Base-by-base conservation (phyloP, 2,113 vertebrate genomes). In the Symphodus melops region DNA sequence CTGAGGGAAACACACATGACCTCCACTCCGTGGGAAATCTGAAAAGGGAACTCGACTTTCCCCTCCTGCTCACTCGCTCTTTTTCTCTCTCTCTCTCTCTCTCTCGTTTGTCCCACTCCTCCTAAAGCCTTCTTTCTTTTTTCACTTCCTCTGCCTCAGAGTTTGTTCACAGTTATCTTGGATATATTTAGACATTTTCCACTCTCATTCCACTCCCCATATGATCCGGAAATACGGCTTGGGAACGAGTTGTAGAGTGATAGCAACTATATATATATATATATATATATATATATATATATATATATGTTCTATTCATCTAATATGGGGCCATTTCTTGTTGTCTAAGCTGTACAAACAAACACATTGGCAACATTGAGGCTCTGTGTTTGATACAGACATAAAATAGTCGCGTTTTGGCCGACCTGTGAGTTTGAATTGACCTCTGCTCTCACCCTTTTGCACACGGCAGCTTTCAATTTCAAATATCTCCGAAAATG, bases 11-110 rank as follows among this genome's bases (percentile, higher is more conserved):
- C 2, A n/a, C 58, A 66, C 53, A 74, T 79, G 88, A 83, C 74
- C 68, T 67, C 1, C 11, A 41, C 53, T 82, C 71, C 62, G 82
- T 91, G 91, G 87, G 88, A 92, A 92, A 80, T 69, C 16, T 53
- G 21, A 85, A 88, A 67, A 66, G 79, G 72, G 72, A 88, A 85
- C 87, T 77, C 23, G 10, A 76, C 67, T 81, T 81, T 68, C 61
- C 36, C 54, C 57, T 63, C 23, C 10, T 55, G 55, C 57, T 20
- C 60, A n/a, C 79, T 33, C 70, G 9, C 39, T 36, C 54, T 56
- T 33, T 58, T 21, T 48, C 8, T 46, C 53, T 48, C n/a, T 52
- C 11, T 12, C 16, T 48, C 14, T 48, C 14, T 39, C 51, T 20
- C 63, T 41, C 64, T 42, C 23, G 4, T 39, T 41, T 13, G 1